Evolutionary conservation across 2,797 vertebrate species (phyloP).

Genomic region (Etheostoma nigrum): DNA sequence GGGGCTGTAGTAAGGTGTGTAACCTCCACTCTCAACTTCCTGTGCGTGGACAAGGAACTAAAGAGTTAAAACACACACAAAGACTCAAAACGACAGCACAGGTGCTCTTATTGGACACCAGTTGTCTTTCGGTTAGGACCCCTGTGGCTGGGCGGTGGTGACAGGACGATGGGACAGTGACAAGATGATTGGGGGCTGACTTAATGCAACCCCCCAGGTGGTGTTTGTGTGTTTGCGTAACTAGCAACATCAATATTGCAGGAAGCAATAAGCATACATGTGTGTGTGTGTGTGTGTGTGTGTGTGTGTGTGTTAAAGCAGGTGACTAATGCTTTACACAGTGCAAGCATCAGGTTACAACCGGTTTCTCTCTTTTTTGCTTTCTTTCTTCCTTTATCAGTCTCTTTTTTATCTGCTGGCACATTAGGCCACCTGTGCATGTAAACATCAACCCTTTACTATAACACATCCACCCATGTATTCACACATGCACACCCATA

Average conservation of each 20-base stretch:
- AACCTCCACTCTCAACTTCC: not conserved
- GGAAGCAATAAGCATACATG: constrained; percentile 24
- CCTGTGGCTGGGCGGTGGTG: constrained; percentile 58
- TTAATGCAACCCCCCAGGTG: constrained; percentile 66
- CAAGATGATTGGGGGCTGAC: constrained; percentile 18
- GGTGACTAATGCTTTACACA: constrained; percentile 40
- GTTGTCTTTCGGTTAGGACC: constrained; percentile 65
- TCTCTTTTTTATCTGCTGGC: constrained; percentile 41
- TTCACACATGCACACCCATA: constrained; percentile 12
- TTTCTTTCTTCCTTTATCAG: constrained; percentile 33
- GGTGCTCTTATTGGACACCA: constrained; percentile 71
- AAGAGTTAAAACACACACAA: constrained; percentile 14
- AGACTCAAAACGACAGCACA: constrained; percentile 44
- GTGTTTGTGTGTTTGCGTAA: constrained; percentile 36
- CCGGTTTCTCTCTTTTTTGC: constrained; percentile 21
- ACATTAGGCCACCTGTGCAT: constrained; percentile 46
- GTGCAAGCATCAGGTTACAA: constrained; percentile 44
- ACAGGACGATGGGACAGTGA: constrained; percentile 35
- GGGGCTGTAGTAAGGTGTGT: not conserved
- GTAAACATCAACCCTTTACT: constrained; percentile 42
- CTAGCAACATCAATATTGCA: constrained; percentile 63
- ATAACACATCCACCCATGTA: constrained; percentile 42
- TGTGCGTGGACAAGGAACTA: not conserved
- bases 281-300: constrained; percentile 6
- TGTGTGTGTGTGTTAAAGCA: constrained; percentile 11